Base-by-base conservation (phyloP, 1,140 invertebrate species). In the Leptopilina clavipes region DNA sequence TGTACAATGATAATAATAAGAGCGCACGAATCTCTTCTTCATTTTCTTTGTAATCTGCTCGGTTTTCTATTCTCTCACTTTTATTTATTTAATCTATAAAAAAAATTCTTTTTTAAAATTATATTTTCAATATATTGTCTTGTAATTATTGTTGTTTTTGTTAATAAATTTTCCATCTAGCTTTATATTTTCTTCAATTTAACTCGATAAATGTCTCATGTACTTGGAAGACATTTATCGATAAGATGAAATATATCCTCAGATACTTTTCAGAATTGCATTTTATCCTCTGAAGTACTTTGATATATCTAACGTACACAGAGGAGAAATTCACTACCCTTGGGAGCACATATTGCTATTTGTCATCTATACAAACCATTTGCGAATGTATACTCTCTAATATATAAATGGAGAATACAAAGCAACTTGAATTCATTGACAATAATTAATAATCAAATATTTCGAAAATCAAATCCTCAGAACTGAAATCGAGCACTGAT, bases 211-310 rank as follows among this genome's bases (percentile, higher is more conserved):
- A 65, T 65, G 19, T 65, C 19, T 25, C 22, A 65, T 31, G 56
- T 25, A 11, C 22, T 25, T 14, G 22, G 31, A 14, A 65, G 56
- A 31, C 56, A 65, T 65, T 65, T 65, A 65, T 65, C 56, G 56
- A 65, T 65, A 31, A 65, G 56, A 19, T 31, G 19, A 65, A 31
- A 65, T 25, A 65, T 31, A 65, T 65, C 56, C 56, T 65, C 56
- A 65, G 56, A 65, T 65, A 19, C 56, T 65, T 65, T 25, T 65
- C 56, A 65, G 56, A 65, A 65, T 65, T 65, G 56, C 19, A 65
- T 65, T 65, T 65, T 65, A 65, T 65, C 19, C 56, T 25, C 56
- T 14, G 19, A 65, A 22, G 56, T 65, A 65, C 22, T 25, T 65
- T 65, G 56, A 56, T 40, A 56, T 56, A 65, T 65, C 22, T 19